Evolutionary conservation across 2,888 invertebrate species (phyloP), one percentile per base, ranked within the genome.

Genomic region (Silvanus unidentatus): DNA sequence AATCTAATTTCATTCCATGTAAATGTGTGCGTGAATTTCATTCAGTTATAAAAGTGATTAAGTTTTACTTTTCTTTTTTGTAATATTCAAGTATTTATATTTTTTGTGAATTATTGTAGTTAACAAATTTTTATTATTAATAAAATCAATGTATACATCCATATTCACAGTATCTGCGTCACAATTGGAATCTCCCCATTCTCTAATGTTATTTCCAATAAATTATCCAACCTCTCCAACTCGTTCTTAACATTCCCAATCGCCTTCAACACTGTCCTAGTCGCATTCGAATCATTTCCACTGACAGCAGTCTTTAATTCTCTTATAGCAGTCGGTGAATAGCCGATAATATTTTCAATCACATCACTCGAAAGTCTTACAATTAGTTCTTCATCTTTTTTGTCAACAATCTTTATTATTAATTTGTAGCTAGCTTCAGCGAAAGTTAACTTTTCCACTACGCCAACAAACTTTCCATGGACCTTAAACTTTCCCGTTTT

Each of bases 341-440:
- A 73, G 1, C 77, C 78, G 1, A 76, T 74, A 43, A 79, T 59
- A 39, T 73, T 69, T 0, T 77, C 71, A 1, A 80, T 65, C 9
- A 82, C 76, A 54, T 77, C 73, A 49, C 77, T 77, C 1, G 79
- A 74, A 42, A 84, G 75, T 12, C 73, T 72, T 1, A 78, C 77
- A 40, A 77, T 74, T 11, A 83, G 52, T 40, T 66, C 72, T 1
- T 75, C 79, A 5, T n/a, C n/a, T 3, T 77, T 78, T 12, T 73
- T 75, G 64, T 84, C 84, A 5, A 73, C 72, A 38, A 84, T 67
- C 6, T 73, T 75, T 48, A 80, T 79, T 43, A 73, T 74, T 16
- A 83, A 66, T 57, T 72, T 72, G 78, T 80, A 83, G 1, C 67
- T 70, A 1, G 73, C 69, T 49, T 76, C 75, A 10, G 71, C 70